These are phyloP conservation scores for Syndactyla subalaris DNA, from an alignment of 2,797 vertebrate species.

Conservation along the genomic window DNA sequence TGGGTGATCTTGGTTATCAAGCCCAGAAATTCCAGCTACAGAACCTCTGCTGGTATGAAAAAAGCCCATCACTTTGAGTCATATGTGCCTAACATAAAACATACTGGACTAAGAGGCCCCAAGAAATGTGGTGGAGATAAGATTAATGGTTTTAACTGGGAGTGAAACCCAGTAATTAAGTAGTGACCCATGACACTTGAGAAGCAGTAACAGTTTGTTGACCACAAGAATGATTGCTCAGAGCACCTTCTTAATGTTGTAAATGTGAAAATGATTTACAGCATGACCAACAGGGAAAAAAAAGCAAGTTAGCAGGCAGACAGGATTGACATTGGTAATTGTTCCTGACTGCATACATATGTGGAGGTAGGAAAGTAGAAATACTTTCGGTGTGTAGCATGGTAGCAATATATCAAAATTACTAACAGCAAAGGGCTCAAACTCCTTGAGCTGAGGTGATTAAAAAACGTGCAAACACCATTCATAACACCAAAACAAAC, in stretches of 20 bases:
- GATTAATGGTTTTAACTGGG: slow-evolving; percentile 68
- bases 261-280: slow-evolving; percentile 72
- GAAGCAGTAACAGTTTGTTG: slow-evolving; percentile 68
- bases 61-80: neutral
- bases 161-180: slow-evolving; percentile 73
- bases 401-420: slow-evolving; percentile 59
- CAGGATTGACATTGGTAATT: slow-evolving; percentile 57
- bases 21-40: neutral
- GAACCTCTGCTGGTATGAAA: slow-evolving; percentile 4
- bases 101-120: slow-evolving; percentile 42
- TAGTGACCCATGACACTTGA: slow-evolving; percentile 66
- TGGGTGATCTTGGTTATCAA: neutral
- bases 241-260: slow-evolving; percentile 58
- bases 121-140: slow-evolving; percentile 60
- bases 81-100: slow-evolving; percentile 42
- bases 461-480: neutral
- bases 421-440: slow-evolving; percentile 7
- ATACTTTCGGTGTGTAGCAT: slow-evolving; percentile 6
- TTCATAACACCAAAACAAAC: neutral
- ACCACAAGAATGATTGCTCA: slow-evolving; percentile 60
- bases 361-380: slow-evolving; percentile 52
- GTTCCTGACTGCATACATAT: slow-evolving; percentile 56
- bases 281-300: slow-evolving; percentile 16
- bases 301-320: slow-evolving; percentile 25
- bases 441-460: slow-evolving; percentile 5